phyloP scores from a whole-genome alignment of 2,888 invertebrate species.

The Sphinx pinastri region DNA sequence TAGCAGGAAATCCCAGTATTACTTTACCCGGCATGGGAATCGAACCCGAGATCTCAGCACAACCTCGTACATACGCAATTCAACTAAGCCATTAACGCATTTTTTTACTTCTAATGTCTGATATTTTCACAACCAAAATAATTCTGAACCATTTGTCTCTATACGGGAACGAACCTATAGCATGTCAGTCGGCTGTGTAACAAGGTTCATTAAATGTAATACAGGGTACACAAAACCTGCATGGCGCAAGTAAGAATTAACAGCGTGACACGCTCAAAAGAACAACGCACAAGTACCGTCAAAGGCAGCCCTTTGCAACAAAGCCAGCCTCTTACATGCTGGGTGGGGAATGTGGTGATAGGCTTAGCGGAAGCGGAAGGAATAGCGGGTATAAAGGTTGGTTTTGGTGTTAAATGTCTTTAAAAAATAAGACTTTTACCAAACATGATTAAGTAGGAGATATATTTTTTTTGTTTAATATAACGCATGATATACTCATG shows the following conservation, averaged over 20 bases:
- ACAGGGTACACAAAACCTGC: neutral
- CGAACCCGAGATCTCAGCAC: too few species aligned
- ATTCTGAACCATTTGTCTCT: too few species aligned
- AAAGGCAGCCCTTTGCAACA: constrained; percentile 69
- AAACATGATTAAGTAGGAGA: neutral
- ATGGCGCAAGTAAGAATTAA: constrained; percentile 36
- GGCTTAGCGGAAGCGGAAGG: constrained; percentile 41
- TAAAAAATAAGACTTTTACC: neutral
- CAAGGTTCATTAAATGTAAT: neutral
- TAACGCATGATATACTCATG: too few species aligned
- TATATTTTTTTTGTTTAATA: too few species aligned
- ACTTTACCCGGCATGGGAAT: too few species aligned
- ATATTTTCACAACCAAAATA: too few species aligned
- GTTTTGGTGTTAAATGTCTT: neutral
- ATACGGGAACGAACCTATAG: too few species aligned
- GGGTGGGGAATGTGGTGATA: constrained; percentile 33
- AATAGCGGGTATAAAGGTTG: neutral
- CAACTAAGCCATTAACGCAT: too few species aligned
- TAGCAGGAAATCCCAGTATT: too few species aligned
- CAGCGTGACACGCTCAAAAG: constrained; percentile 56
- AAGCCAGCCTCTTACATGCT: constrained; percentile 57
- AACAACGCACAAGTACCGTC: constrained; percentile 72
- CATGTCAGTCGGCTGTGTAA: too few species aligned
- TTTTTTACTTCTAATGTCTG: too few species aligned
- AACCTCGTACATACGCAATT: too few species aligned